These are phyloP conservation scores for Stylophora pistillata DNA, from an alignment of 64 coral and sea anemone genomes.

Conservation along the genomic window DNA sequence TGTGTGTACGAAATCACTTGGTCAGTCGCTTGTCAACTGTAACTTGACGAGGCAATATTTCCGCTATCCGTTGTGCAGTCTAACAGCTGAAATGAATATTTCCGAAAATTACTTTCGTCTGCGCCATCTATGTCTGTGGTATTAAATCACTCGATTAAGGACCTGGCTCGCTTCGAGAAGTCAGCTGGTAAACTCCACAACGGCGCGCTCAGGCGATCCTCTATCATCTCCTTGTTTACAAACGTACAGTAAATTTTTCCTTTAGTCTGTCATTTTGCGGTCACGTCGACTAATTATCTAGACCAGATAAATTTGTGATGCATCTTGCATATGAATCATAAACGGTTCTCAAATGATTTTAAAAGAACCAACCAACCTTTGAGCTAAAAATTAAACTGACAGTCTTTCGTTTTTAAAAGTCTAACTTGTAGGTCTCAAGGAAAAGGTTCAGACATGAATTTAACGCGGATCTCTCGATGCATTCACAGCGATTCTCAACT, in stretches of 20 bases:
- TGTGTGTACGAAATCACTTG: neutral
- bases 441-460: no score
- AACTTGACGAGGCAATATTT: neutral
- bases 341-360: no score
- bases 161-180: neutral
- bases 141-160: neutral
- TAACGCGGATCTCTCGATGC: neutral
- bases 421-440: no score
- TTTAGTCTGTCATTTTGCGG: neutral
- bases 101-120: neutral
- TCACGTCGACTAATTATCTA: neutral
- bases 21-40: neutral
- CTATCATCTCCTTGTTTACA: neutral
- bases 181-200: constrained; percentile 33
- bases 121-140: neutral
- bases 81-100: constrained; percentile 2
- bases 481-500: neutral
- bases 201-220: neutral
- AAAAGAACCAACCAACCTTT: no score
- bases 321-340: no score
- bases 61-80: neutral
- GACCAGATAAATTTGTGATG: neutral
- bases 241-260: constrained; percentile 6
- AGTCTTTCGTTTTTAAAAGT: no score
- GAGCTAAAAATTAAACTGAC: no score